Evolutionary conservation across 2,888 invertebrate species (phyloP).

Genomic region (Tachina lurida): DNA sequence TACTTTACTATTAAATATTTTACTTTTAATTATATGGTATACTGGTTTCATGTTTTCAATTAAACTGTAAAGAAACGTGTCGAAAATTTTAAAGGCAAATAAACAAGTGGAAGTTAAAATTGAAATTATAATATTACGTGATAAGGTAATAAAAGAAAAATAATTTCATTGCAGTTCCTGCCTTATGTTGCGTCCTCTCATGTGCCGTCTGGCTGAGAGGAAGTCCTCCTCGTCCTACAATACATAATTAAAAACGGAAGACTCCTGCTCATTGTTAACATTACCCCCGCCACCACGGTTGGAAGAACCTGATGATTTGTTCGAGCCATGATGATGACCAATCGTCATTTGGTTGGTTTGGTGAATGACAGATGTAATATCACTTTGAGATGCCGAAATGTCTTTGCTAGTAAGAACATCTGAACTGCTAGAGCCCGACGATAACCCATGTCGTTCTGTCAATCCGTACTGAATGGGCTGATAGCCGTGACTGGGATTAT

Average conservation of each 20-base stretch:
- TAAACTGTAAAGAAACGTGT: slow-evolving; percentile 53
- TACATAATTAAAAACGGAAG: slow-evolving; percentile 83
- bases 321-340: slow-evolving; percentile 81
- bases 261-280: slow-evolving; percentile 82
- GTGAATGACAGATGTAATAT: slow-evolving; percentile 83
- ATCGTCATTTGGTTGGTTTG: slow-evolving; percentile 83
- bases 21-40: slow-evolving; percentile 71
- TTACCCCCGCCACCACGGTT: slow-evolving; percentile 79
- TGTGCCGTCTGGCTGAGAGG: slow-evolving; percentile 67
- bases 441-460: slow-evolving; percentile 82
- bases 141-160: slow-evolving; percentile 71
- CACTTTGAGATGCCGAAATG: slow-evolving; percentile 83
- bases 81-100: slow-evolving; percentile 58
- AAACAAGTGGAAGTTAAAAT: slow-evolving; percentile 49
- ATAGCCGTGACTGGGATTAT: slow-evolving; percentile 83
- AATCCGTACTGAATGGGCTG: slow-evolving; percentile 83
- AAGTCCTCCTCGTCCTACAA: slow-evolving; percentile 77
- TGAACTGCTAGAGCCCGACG: slow-evolving; percentile 83
- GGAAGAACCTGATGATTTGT: slow-evolving; percentile 83
- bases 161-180: slow-evolving; percentile 81
- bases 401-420: slow-evolving; percentile 83
- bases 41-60: slow-evolving; percentile 59
- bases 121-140: slow-evolving; percentile 69
- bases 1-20: slow-evolving; percentile 73
- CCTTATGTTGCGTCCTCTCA: slow-evolving; percentile 68